Evolutionary conservation across 2,797 vertebrate genomes (phyloP).

Genomic region (Tragopan temminckii): DNA sequence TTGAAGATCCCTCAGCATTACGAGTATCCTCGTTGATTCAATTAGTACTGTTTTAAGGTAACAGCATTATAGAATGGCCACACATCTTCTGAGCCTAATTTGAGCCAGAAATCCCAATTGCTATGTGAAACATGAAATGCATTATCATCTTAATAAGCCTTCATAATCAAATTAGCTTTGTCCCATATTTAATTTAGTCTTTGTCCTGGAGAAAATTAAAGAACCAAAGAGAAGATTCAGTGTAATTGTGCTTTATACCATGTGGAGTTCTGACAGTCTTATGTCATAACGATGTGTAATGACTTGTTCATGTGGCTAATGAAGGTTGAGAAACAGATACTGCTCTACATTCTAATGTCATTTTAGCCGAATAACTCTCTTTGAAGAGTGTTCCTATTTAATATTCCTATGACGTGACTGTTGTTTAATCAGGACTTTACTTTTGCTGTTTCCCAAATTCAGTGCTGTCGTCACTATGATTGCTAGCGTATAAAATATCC

Average conservation of each 20-base stretch:
- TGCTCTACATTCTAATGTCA: not conserved
- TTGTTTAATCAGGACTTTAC: constrained; percentile 28
- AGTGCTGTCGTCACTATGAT: constrained; percentile 42
- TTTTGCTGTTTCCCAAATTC: constrained; percentile 51
- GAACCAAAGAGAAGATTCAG: constrained; percentile 28
- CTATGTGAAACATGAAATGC: constrained; percentile 57
- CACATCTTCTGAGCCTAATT: constrained; percentile 39
- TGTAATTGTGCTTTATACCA: constrained; percentile 54
- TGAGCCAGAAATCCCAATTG: constrained; percentile 59
- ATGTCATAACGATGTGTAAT: constrained; percentile 55
- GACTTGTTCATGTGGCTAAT: constrained; percentile 38
- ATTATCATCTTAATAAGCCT: constrained; percentile 50
- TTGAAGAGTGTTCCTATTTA: constrained; percentile 22
- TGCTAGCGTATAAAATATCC: not conserved
- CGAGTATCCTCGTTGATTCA: constrained; percentile 9
- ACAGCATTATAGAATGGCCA: constrained; percentile 36
- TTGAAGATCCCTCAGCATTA: not conserved
- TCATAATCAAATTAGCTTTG: constrained; percentile 53
- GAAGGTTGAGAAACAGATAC: constrained; percentile 35
- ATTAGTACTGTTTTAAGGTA: constrained; percentile 44
- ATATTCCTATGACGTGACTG: constrained; percentile 25
- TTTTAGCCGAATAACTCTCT: constrained; percentile 6
- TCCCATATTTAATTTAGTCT: constrained; percentile 65
- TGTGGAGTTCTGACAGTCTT: constrained; percentile 62
- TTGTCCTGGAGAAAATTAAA: constrained; percentile 67